These are phyloP conservation scores for Flabesymbios commensalis DNA, from an alignment of 2,888 invertebrate species.

Conservation along the genomic window DNA sequence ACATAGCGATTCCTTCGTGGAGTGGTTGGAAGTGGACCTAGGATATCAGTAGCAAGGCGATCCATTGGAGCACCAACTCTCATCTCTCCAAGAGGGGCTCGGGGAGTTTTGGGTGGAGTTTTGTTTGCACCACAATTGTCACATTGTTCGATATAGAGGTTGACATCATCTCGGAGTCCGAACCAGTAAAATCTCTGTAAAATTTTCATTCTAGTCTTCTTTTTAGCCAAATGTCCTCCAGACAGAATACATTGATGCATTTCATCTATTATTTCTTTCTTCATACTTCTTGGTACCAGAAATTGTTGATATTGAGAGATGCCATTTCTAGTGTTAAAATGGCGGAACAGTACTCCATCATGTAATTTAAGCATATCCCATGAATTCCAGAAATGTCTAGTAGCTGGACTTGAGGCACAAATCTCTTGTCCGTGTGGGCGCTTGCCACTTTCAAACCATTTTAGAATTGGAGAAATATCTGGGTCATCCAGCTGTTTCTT, in stretches of 20 bases:
- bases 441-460: background rate
- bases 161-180: constrained; percentile 16
- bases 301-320: constrained; percentile 1
- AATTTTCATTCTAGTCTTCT: constrained; percentile 19
- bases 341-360: constrained; percentile 19
- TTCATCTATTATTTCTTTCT: constrained; percentile 10
- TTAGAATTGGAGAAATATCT: constrained; percentile 1
- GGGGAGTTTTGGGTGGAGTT: constrained; percentile 5
- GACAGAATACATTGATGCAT: constrained; percentile 17
- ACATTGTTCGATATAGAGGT: constrained; percentile 22
- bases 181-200: constrained; percentile 24
- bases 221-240: constrained; percentile 22
- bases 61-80: constrained; percentile 26
- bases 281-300: constrained; percentile 14
- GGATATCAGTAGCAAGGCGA: constrained; percentile 23
- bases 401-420: background rate
- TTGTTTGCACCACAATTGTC: constrained; percentile 24
- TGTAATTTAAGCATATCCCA: background rate
- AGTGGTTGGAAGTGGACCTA: constrained; percentile 30
- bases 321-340: constrained; percentile 8
- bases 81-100: constrained; percentile 22
- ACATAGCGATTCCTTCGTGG: constrained; percentile 30
- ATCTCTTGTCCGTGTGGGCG: constrained; percentile 8
- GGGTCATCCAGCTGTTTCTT: background rate
- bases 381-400: constrained; percentile 14